phyloP scores from a whole-genome alignment of 2,888 invertebrate species.

The Biston stratarius region DNA sequence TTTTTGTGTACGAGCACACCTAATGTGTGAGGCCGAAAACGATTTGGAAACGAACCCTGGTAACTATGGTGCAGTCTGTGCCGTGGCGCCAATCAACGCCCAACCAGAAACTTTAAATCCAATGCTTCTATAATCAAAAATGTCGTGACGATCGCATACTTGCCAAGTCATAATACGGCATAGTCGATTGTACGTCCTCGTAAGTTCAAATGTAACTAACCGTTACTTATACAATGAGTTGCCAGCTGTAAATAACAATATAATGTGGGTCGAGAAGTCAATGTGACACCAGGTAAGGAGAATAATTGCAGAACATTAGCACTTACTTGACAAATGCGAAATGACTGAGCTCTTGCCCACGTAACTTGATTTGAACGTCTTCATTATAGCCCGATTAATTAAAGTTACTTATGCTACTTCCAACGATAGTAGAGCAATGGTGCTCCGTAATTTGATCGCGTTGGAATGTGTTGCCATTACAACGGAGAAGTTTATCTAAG shows the following conservation, averaged over 20 bases:
- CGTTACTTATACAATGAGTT: slow-evolving; percentile 79
- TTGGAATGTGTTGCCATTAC: slow-evolving; percentile 66
- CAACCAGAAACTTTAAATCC: slow-evolving; percentile 19
- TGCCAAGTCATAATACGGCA: slow-evolving; percentile 53
- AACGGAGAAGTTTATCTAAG: slow-evolving; percentile 62
- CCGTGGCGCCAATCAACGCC: slow-evolving; percentile 52
- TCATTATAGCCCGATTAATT: slow-evolving; percentile 62
- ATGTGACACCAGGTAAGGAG: slow-evolving; percentile 73
- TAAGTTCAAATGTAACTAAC: slow-evolving; percentile 67
- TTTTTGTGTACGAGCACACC: slow-evolving; percentile 77
- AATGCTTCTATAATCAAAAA: slow-evolving; percentile 9
- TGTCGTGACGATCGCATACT: slow-evolving; percentile 38
- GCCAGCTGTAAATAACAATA: slow-evolving; percentile 71
- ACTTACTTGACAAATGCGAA: slow-evolving; percentile 61
- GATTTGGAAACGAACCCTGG: slow-evolving; percentile 61
- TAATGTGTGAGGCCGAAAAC: slow-evolving; percentile 69
- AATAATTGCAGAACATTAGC: slow-evolving; percentile 75
- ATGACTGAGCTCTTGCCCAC: slow-evolving; percentile 49
- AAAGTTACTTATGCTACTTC: slow-evolving; percentile 56
- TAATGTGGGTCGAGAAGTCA: slow-evolving; percentile 77
- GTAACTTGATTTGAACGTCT: slow-evolving; percentile 61
- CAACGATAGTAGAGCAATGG: slow-evolving; percentile 50
- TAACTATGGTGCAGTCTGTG: slow-evolving; percentile 7
- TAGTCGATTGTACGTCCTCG: slow-evolving; percentile 57
- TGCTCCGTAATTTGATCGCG: slow-evolving; percentile 66